Percentiles rank a stretch among this genome's conserved stretches.
phyloP scores from a whole-genome alignment of 2,888 invertebrate genomes.

The Lithophane socia region DNA sequence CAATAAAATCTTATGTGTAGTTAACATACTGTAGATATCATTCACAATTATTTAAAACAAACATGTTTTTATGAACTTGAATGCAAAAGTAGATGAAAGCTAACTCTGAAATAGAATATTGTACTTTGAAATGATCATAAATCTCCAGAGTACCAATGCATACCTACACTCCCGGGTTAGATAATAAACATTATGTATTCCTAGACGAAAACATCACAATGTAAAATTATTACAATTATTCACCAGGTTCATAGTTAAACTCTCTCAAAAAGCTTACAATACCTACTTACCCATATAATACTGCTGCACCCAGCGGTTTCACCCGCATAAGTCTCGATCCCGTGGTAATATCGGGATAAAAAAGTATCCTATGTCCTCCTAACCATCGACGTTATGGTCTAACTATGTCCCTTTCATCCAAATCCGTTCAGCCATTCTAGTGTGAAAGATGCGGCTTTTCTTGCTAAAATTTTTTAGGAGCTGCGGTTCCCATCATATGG shows the following conservation, averaged over 20 bases:
- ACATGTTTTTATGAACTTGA: slow-evolving; percentile 15
- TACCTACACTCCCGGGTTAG: background rate
- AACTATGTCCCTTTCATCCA: no score
- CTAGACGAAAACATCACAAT: slow-evolving; percentile 9
- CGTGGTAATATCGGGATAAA: no score
- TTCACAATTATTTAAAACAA: slow-evolving; percentile 7
- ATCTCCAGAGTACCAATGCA: slow-evolving; percentile 20
- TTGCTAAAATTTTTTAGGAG: no score
- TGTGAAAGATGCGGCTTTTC: no score
- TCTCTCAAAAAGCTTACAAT: background rate
- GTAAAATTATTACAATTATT: slow-evolving; percentile 3
- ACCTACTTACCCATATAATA: background rate
- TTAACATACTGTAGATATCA: background rate
- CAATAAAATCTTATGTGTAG: background rate
- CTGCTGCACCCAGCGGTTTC: no score
- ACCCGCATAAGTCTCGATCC: no score
- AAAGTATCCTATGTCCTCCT: no score
- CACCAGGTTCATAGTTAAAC: background rate
- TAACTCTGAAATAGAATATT: slow-evolving; percentile 19
- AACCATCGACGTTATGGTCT: no score
- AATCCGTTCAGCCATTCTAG: no score
- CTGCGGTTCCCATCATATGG: no score
- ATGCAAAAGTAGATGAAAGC: slow-evolving; percentile 17
- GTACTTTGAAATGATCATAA: slow-evolving; percentile 30
- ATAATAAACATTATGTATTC: slow-evolving; percentile 40